A percentile compares a stretch with the other conserved stretches of the same genome.
Conservation (phyloP, 2,888 invertebrate species). For the Linhomoeus sp. region DNA sequence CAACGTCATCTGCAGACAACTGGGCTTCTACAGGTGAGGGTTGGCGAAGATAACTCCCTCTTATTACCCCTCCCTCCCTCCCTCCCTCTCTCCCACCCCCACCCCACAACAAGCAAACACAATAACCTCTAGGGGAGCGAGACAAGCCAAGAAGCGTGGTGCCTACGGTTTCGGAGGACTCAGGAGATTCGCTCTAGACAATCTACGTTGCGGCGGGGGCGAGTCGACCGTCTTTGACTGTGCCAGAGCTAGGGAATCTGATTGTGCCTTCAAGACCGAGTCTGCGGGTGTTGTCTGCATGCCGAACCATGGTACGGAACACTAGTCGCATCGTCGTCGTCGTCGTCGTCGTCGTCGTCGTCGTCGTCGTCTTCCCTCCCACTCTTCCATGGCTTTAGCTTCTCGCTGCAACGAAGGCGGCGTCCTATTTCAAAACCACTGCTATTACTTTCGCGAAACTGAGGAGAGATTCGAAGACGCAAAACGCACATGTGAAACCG, state of each 20-base stretch:
- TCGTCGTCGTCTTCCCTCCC: not conserved
- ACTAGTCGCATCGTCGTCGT: too few species aligned
- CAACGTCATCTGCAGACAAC: slow-evolving; percentile 35
- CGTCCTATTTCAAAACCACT: slow-evolving; percentile 34
- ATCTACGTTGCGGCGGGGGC: slow-evolving; percentile 2
- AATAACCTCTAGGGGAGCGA: slow-evolving; percentile 39
- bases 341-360: not conserved
- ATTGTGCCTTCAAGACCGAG: slow-evolving; percentile 29
- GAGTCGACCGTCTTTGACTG: slow-evolving; percentile 2
- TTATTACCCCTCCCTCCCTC: too few species aligned
- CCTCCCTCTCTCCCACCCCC: too few species aligned
- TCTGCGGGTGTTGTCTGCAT: slow-evolving; percentile 27
- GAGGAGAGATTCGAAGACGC: slow-evolving; percentile 10
- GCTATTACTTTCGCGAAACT: slow-evolving; percentile 34
- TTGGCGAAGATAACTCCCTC: too few species aligned
- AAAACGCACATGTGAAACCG: not conserved
- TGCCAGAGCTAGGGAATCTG: not conserved
- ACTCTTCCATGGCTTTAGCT: slow-evolving; percentile 8
- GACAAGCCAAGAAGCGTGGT: slow-evolving; percentile 18
- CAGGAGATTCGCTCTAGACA: slow-evolving; percentile 2
- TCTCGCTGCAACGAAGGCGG: slow-evolving; percentile 33
- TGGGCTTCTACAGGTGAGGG: slow-evolving; percentile 36
- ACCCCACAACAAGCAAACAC: too few species aligned
- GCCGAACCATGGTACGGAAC: slow-evolving; percentile 8
- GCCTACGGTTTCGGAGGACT: slow-evolving; percentile 2